Evolutionary conservation across 2,797 vertebrate species (phyloP).

Genomic region (Pteropus rufus): DNA sequence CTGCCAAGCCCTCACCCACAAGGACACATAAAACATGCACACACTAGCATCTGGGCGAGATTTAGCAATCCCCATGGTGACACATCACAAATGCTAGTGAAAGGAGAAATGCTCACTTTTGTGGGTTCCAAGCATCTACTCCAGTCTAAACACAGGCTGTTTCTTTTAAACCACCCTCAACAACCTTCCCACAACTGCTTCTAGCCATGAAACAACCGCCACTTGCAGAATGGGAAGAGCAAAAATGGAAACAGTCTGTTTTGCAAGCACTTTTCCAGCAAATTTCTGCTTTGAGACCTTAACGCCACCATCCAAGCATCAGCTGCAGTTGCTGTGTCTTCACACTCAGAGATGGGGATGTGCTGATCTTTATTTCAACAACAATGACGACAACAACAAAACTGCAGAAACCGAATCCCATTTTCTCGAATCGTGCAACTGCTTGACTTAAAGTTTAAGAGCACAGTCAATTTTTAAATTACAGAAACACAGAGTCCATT

Average conservation of each 20-base stretch:
- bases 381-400: not conserved
- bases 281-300: constrained; percentile 43
- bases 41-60: constrained; percentile 47
- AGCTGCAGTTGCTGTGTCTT: not conserved
- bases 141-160: constrained; percentile 71
- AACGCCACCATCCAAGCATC: not conserved
- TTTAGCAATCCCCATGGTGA: constrained; percentile 45
- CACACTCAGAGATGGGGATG: not conserved
- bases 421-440: not conserved
- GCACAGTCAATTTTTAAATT: not conserved
- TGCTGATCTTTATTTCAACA: not conserved
- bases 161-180: constrained; percentile 53
- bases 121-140: constrained; percentile 45
- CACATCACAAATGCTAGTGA: constrained; percentile 43
- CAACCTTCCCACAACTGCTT: constrained; percentile 55
- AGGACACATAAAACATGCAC: constrained; percentile 34
- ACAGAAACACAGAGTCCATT: not conserved
- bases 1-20: constrained; percentile 46
- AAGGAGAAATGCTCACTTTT: constrained; percentile 50
- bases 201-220: constrained; percentile 43
- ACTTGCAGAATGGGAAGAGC: constrained; percentile 13
- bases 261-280: constrained; percentile 30
- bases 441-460: not conserved
- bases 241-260: constrained; percentile 61
- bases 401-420: not conserved